Base-by-base conservation (phyloP, 2,113 vertebrate species). In the Octodon degus region DNA sequence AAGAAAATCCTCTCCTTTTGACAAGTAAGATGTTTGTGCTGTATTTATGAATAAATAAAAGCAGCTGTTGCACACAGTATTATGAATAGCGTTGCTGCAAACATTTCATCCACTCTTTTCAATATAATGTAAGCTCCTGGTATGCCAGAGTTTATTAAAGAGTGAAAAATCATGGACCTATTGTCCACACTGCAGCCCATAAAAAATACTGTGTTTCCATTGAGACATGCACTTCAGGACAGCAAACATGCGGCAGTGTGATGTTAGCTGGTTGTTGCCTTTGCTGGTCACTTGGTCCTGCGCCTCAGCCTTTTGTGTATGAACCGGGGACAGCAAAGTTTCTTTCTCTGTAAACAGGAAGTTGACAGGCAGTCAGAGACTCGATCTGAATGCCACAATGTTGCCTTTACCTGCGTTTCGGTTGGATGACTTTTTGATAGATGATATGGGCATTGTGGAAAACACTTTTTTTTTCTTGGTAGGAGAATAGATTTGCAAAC, bases 31-130 rank as follows among this genome's bases (percentile, higher is more conserved):
- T 96, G 76, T 96, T 96, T 92, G 86, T 86, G 72, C 85, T 86
- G 20, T 97, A 97, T 97, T 97, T 95, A 93, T 97, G 87, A 97
- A 97, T 91, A 97, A 97, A 97, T 94, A 97, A 65, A 93, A 12
- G n/a, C 89, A 97, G 47, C 91, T 97, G 60, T 93, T 95, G 92
- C 95, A 89, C 72, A 96, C 76, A 94, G 82, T 77, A 92, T 96
- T 89, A 94, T 97, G 97, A 97, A 96, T 47, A 97, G 32, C 76
- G 40, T 76, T 70, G 79, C 24, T 95, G 90, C 90, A 93, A 94
- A 97, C 53, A 95, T 76, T 79, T 81, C 43, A 86, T 82, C 63
- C 25, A 74, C 37, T 91, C 30, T 90, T 67, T 80, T 86, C 43
- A 72, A 17, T 91, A 47, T 19, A 70, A 62, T n/a, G 37, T 30